These are phyloP conservation scores for Psilopsiagon aurifrons DNA, from an alignment of 2,113 vertebrate species.

Conservation along the genomic window DNA sequence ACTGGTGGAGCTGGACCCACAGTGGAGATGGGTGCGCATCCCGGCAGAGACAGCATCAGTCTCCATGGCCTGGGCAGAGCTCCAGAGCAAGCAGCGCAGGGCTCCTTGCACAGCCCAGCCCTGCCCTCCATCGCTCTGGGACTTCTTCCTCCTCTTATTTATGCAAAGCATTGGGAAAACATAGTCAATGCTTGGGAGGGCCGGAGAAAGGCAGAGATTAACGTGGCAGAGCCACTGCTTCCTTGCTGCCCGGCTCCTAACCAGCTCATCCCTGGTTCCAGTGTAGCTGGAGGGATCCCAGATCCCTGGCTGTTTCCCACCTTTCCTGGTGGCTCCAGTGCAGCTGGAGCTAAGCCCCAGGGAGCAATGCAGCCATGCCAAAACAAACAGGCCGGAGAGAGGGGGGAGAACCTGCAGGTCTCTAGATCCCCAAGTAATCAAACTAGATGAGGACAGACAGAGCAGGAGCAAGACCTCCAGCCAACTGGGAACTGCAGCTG, in stretches of 20 bases:
- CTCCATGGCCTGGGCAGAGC: neutral
- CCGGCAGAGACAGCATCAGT: neutral
- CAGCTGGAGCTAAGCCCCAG: neutral
- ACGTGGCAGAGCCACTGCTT: neutral
- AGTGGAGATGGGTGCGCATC: accelerated
- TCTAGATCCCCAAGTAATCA: neutral
- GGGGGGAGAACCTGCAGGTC: neutral
- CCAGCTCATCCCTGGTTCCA: neutral
- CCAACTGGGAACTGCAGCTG: neutral
- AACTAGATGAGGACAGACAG: neutral
- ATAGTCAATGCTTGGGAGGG: neutral
- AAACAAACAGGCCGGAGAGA: neutral
- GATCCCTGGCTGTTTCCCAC: neutral
- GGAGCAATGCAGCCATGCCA: accelerated
- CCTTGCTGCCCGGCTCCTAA: neutral
- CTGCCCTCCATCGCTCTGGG: conserved; percentile 49
- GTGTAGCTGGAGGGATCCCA: accelerated
- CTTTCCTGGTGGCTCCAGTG: neutral
- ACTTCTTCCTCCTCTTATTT: conserved; percentile 62
- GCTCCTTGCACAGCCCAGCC: neutral
- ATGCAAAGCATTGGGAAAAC: conserved; percentile 32
- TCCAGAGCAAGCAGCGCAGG: conserved; percentile 46
- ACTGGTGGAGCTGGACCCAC: neutral
- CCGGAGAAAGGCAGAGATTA: neutral
- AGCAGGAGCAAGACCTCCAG: neutral